Evolutionary conservation across 2,113 vertebrate genomes (phyloP).

Genomic region (Pteropus alecto): DNA sequence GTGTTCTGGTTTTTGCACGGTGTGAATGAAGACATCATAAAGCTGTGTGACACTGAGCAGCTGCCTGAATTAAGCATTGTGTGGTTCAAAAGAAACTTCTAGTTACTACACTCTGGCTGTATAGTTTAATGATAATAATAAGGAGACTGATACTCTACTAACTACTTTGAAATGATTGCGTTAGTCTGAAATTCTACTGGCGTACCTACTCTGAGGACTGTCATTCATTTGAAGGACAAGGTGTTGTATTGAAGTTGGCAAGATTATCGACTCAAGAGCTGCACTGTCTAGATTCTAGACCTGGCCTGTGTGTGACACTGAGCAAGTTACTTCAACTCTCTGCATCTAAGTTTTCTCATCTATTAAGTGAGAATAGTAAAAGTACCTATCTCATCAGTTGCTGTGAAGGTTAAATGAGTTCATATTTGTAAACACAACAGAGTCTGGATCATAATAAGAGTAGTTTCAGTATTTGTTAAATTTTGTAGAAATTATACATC

Average conservation of each 20-base stretch:
- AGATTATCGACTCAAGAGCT: not conserved
- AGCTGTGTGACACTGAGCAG: not conserved
- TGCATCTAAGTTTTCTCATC: not conserved
- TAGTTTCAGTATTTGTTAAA: not conserved
- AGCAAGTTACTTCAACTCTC: not conserved
- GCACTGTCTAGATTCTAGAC: not conserved
- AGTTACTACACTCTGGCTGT: not conserved
- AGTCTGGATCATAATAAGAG: not conserved
- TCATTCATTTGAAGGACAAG: not conserved
- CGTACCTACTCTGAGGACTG: rapidly evolving
- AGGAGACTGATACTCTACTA: not conserved
- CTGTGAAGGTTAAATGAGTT: not conserved
- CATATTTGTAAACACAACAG: not conserved
- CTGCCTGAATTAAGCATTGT: not conserved
- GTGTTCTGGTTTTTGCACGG: slow-evolving; percentile 17
- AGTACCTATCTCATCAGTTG: not conserved
- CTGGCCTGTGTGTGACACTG: not conserved
- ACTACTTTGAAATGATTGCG: not conserved
- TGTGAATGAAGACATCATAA: slow-evolving; percentile 20
- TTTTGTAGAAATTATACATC: not conserved
- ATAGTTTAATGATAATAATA: not conserved
- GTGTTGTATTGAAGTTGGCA: rapidly evolving
- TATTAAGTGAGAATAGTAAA: not conserved
- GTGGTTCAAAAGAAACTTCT: not conserved
- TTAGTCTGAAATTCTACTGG: not conserved